Evolutionary conservation across 1,140 invertebrate genomes (phyloP), one percentile per base, ranked within the genome.

Genomic region (Hyposmocoma kahamanoa): DNA sequence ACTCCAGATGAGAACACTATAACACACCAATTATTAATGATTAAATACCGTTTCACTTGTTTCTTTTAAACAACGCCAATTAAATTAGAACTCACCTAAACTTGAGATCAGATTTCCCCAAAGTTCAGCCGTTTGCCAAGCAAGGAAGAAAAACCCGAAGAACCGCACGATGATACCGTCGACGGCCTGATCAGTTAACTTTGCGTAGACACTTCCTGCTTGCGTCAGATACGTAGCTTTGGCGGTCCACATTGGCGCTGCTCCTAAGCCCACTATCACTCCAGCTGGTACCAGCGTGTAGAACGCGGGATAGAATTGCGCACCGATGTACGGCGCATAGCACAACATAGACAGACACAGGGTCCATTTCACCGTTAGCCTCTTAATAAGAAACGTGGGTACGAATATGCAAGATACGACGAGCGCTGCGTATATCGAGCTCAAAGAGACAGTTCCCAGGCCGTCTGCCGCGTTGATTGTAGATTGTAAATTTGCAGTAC

Each of bases 51-150:
- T n/a, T n/a, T n/a, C n/a, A n/a, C n/a, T n/a, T n/a, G n/a, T n/a
- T n/a, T n/a, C n/a, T n/a, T n/a, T n/a, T n/a, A n/a, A n/a, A n/a
- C n/a, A n/a, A n/a, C n/a, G n/a, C n/a, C n/a, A n/a, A n/a, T n/a
- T 30, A 3, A 13, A 19, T 38, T 19, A 30, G 5, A 26, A 78
- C 90, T 91, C 77, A 96, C 93, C 94, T 60, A 96, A 87, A 42
- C 96, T 98, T n/a, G 97, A 98, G 61, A 98, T 95, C 22, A 98
- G 89, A 87, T 98, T 98, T 70, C 97, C 97, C 95, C 96, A 95
- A 6, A 98, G 90, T 82, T 97, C 95, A 47, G 97, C 95, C 0
- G 95, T 95, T 73, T 99, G 97, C 92, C 97, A 98, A 48, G 97
- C 92, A 53, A 98, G 92, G 88, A 99, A 99, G 91, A 99, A 99